These are phyloP conservation scores for Pelecanus crispus DNA, from an alignment of 2,113 vertebrate genomes.

Conservation along the genomic window DNA sequence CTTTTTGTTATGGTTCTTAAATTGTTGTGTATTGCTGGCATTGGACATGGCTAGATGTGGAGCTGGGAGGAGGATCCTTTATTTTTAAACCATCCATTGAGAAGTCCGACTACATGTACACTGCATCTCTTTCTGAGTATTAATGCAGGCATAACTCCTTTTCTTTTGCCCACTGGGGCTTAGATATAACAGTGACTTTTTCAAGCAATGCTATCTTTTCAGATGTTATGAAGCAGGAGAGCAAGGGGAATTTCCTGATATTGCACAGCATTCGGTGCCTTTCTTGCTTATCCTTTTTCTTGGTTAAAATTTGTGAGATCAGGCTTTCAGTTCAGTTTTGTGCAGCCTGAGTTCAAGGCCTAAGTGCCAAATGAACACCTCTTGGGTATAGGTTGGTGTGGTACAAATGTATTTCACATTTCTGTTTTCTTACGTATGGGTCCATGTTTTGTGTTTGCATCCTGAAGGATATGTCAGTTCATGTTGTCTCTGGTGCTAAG, in stretches of 20 bases:
- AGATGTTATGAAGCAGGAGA: not conserved
- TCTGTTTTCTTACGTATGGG: fast-evolving
- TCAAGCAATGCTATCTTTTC: not conserved
- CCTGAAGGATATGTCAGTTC: not conserved
- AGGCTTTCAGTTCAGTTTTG: not conserved
- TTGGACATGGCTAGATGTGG: not conserved
- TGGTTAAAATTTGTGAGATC: not conserved
- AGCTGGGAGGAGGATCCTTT: not conserved
- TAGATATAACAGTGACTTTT: not conserved
- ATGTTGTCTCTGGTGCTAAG: not conserved
- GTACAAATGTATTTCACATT: not conserved
- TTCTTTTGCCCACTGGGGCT: not conserved
- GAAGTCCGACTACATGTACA: not conserved
- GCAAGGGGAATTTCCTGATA: not conserved
- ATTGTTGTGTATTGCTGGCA: not conserved
- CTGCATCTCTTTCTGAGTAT: not conserved
- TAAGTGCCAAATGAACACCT: not conserved
- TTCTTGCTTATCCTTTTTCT: not conserved
- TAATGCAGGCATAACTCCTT: not conserved
- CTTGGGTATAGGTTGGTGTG: not conserved
- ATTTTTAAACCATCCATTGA: not conserved
- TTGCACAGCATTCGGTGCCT: not conserved
- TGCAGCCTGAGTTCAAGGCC: not conserved
- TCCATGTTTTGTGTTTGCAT: not conserved
- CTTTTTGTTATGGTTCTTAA: not conserved